phyloP scores from a whole-genome alignment of 2,797 vertebrate species.

The Chiloscyllium punctatum region DNA sequence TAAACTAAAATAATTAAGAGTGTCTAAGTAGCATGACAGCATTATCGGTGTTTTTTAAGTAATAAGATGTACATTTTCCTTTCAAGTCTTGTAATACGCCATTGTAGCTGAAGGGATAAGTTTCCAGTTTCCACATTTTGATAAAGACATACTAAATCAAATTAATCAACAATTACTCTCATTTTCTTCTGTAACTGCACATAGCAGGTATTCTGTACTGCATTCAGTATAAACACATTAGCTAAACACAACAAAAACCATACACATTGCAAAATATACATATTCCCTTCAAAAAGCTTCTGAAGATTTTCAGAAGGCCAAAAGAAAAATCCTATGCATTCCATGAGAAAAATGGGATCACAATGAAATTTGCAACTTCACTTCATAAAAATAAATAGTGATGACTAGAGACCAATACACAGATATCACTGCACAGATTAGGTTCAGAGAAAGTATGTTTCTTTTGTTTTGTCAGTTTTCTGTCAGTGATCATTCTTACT shows the following conservation, averaged over 20 bases:
- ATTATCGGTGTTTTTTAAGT: not conserved
- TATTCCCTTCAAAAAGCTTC: not conserved
- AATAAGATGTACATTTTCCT: not conserved
- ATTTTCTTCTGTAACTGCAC: not conserved
- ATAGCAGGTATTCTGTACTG: not conserved
- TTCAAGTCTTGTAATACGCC: not conserved
- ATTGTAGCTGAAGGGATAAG: not conserved
- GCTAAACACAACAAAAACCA: not conserved
- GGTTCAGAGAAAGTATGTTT: not conserved
- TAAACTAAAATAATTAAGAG: slow-evolving; percentile 10
- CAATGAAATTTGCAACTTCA: slow-evolving; percentile 21
- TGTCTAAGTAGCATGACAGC: not conserved
- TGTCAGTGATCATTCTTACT: not conserved
- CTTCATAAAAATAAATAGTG: slow-evolving; percentile 33
- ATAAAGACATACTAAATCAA: slow-evolving; percentile 2
- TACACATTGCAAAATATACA: slow-evolving; percentile 28
- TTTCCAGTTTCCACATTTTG: not conserved
- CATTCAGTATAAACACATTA: slow-evolving; percentile 22
- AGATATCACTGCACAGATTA: slow-evolving; percentile 16
- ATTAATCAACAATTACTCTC: slow-evolving; percentile 9
- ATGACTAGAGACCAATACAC: not conserved
- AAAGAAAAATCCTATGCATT: not conserved
- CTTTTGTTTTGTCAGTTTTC: not conserved
- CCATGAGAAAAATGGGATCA: not conserved
- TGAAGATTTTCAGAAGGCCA: not conserved